Base-by-base conservation (phyloP, 2,888 invertebrate genomes). In the Saturnia japonica region DNA sequence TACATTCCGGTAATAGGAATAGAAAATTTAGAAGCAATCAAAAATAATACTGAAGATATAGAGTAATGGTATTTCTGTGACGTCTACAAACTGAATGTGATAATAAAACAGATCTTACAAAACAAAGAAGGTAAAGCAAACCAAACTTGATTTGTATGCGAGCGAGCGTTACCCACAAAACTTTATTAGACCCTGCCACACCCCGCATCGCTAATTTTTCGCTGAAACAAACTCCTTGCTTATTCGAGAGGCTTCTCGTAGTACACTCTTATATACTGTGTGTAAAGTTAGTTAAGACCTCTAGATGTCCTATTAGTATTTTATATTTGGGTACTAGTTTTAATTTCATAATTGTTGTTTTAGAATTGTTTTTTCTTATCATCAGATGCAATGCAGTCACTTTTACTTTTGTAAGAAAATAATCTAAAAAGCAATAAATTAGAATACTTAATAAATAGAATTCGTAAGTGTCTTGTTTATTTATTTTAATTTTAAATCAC, bases 111-210 rank as follows among this genome's bases (percentile, higher is more conserved):
- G 57, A 40, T 64, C 64, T 64, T 6, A 22, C 12, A 64, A 64
- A 64, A 64, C 64, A 64, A 40, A 64, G n/a, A 40, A n/a, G 40
- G 19, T n/a, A 64, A 64, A 34, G n/a, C 40, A 64, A 64, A 64
- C 40, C 9, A 64, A 64, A 64, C 64, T 64, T 64, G 68, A 71
- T 71, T 71, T 62, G 68, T 71, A 71, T 71, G 71, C 71, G 51
- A 71, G 64, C 25, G 47, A 51, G 40, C 28, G 42, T 19, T 22
- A 22, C 47, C 68, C 71, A 64, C 68, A 68, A 68, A 71, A 71
- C 71, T 71, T 71, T 71, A 71, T 71, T 71, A 71, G 71, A 51
- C 47, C 71, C 68, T 62, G 64, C 47, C 54, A 71, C 68, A 62
- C 40, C 62, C 68, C 62, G 71, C 62, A 71, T 71, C 68, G 64